A percentile compares a stretch with the other conserved stretches of the same genome.
These are phyloP conservation scores for Aulostomus chinensis DNA, from an alignment of 2,797 vertebrate genomes.

Conservation along the genomic window DNA sequence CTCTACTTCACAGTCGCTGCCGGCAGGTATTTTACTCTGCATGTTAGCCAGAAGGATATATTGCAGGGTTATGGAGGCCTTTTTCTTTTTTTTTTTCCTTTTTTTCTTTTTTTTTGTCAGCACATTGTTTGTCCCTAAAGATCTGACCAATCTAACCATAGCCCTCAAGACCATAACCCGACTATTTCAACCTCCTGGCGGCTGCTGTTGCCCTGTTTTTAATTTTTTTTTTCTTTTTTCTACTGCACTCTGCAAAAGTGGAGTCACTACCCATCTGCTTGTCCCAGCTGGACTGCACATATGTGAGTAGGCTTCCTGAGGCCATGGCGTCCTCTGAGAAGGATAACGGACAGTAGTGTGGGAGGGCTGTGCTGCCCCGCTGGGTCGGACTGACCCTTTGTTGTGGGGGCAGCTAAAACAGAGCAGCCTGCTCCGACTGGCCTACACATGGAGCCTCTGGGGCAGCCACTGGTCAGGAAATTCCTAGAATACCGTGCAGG, in stretches of 20 bases:
- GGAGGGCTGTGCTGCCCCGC: conserved; percentile 4
- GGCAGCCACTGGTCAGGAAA: conserved; percentile 3
- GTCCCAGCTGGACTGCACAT: conserved; percentile 49
- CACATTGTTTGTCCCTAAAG: conserved; percentile 22
- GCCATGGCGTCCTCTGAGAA: conserved; percentile 26
- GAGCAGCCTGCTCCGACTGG: conserved; percentile 15
- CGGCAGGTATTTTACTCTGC: neutral
- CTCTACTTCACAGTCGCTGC: conserved; percentile 1
- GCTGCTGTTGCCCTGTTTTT: conserved; percentile 3
- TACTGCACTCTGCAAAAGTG: conserved; percentile 4
- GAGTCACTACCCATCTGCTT: conserved; percentile 33
- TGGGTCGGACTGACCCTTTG: conserved; percentile 38
- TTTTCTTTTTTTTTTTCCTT: neutral
- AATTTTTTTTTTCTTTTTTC: conserved; percentile 26
- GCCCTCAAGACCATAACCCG: conserved; percentile 11
- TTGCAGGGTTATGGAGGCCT: neutral
- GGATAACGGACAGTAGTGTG: conserved; percentile 29
- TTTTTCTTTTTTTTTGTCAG: conserved; percentile 23
- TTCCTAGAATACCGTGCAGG: conserved; percentile 25
- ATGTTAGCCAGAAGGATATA: conserved; percentile 12
- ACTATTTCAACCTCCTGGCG: conserved; percentile 13
- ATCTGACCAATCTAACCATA: conserved; percentile 7
- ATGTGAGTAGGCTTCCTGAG: conserved; percentile 16
- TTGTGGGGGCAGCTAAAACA: conserved; percentile 33
- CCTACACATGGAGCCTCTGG: conserved; percentile 8